Percentiles rank a stretch among this genome's conserved stretches.
Evolutionary conservation across 2,113 vertebrate species (phyloP).

Genomic region (Tychaedon coryphoeus): DNA sequence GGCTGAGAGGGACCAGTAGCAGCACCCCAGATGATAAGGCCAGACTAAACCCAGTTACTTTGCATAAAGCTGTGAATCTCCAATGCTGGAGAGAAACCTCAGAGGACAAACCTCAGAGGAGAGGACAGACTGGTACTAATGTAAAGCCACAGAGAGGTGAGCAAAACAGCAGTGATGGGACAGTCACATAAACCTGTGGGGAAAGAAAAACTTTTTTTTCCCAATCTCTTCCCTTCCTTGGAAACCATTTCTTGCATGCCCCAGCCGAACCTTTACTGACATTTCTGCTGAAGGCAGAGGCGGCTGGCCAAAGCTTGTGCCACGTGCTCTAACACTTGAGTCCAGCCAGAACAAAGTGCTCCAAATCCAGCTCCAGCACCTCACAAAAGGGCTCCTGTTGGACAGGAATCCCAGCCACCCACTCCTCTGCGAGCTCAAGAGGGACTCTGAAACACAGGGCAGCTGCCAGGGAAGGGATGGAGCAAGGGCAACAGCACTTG

Average conservation of each 20-base stretch:
- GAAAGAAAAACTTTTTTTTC: neutral
- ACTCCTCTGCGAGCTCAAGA: neutral
- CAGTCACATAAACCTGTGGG: neutral
- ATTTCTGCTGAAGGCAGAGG: slow-evolving; percentile 26
- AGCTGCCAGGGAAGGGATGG: neutral
- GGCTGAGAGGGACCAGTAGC: neutral
- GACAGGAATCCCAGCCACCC: slow-evolving; percentile 21
- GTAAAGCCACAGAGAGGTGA: neutral
- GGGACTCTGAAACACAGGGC: neutral
- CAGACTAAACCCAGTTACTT: neutral
- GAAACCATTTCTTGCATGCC: neutral
- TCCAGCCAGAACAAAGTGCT: slow-evolving; percentile 40
- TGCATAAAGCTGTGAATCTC: neutral
- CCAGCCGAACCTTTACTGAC: neutral
- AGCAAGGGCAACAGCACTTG: neutral
- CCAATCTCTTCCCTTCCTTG: neutral
- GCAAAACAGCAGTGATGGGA: neutral
- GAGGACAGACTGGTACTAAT: neutral
- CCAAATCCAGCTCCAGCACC: slow-evolving; percentile 7
- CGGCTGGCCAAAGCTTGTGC: neutral
- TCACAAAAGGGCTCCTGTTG: slow-evolving; percentile 71
- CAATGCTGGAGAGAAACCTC: neutral
- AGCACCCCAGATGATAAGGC: neutral
- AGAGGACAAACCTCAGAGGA: neutral
- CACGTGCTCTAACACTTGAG: slow-evolving; percentile 26